Evolutionary conservation across 1,140 invertebrate genomes (phyloP), one percentile per base, ranked within the genome.

Genomic region (Ladona fulva): DNA sequence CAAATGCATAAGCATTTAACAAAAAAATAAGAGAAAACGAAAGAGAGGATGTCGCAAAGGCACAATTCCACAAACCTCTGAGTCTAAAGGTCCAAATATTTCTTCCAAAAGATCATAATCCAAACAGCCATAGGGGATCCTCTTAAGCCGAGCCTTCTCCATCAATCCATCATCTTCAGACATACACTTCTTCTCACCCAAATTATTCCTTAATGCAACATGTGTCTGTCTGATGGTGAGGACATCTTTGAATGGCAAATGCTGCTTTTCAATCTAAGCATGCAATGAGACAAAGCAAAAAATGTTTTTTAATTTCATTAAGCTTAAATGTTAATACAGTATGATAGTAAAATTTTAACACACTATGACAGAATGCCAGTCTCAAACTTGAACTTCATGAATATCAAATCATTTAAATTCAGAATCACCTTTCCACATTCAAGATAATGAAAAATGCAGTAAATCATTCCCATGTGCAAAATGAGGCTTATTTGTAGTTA

Each of bases 21-120:
- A 77, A 77, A 77, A 59, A 44, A 77, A 77, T 73, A 77, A 66
- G 1, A 66, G n/a, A 66, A 66, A 66, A 66, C 14, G n/a, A 66
- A 12, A 66, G 16, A 66, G 5, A 66, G 5, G 5, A 6, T 12
- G 14, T 6, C 12, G 1, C 52, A 37, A 8, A 37, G 29, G 29
- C 29, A 37, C 29, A 1, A 37, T 11, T 76, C 16, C 12, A 77
- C 0, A 74, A 37, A 44, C 74, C 73, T 77, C 78, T n/a, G 80
- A 24, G 19, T 81, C 80, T 12, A 79, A 42, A 29, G 80, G 77
- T 42, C 81, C 80, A 78, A 82, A 81, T 24, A 82, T 82, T 76
- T 82, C 80, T 29, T 82, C 82, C 77, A 82, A 82, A 22, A 82
- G 77, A n/a, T 81, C 79, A 75, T 82, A 81, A 29, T 82, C 82